These are phyloP conservation scores for Muntiacus reevesi DNA, from an alignment of 2,113 vertebrate genomes.

Conservation along the genomic window DNA sequence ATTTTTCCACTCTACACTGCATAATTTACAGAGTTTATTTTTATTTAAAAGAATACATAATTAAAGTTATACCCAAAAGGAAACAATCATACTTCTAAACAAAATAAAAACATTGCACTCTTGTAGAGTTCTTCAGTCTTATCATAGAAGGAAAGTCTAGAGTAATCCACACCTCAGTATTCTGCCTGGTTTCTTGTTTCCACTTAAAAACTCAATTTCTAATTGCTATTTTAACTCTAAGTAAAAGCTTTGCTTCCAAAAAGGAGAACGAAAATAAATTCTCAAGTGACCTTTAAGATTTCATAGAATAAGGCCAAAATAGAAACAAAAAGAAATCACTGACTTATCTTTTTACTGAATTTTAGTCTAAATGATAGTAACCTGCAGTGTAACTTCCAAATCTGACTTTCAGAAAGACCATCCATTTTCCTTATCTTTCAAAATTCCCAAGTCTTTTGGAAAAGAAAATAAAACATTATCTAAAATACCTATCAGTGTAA, in stretches of 20 bases:
- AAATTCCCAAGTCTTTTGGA: background rate
- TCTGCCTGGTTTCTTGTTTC: background rate
- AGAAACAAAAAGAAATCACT: background rate
- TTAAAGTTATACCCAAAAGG: slow-evolving; percentile 14
- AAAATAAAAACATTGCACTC: background rate
- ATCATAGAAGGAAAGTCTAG: background rate
- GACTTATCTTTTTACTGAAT: background rate
- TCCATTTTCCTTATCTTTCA: background rate
- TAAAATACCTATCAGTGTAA: background rate
- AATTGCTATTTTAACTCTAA: background rate
- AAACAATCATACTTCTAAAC: slow-evolving; percentile 21
- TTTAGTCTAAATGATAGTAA: background rate
- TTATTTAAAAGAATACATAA: background rate
- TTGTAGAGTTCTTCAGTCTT: background rate
- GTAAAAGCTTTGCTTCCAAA: background rate
- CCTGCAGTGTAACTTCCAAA: background rate
- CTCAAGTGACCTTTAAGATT: background rate
- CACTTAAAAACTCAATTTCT: background rate
- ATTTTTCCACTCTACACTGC: background rate
- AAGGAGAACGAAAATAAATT: slow-evolving; percentile 27
- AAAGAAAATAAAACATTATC: slow-evolving; percentile 14
- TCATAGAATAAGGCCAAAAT: background rate
- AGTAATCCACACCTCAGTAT: background rate
- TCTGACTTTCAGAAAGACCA: slow-evolving; percentile 31
- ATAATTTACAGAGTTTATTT: background rate